These are phyloP conservation scores for Dasypogon diadema DNA, from an alignment of 2,888 invertebrate species.

Conservation along the genomic window DNA sequence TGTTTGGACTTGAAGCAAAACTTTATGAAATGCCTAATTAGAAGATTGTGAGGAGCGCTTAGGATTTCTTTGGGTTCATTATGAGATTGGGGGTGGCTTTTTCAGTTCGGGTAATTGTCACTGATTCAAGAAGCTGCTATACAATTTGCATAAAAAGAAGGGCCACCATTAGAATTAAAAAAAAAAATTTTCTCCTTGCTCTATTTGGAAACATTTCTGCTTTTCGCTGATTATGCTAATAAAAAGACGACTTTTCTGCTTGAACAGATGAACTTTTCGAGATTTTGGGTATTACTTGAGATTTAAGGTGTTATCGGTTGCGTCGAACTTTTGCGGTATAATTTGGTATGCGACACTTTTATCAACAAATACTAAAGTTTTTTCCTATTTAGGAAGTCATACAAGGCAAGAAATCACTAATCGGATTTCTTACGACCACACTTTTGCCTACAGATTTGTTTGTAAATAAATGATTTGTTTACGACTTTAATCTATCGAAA, in stretches of 20 bases:
- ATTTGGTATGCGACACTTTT: too few species aligned
- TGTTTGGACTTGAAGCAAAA: conserved; percentile 37
- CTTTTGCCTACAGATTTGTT: too few species aligned
- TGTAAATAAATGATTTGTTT: too few species aligned
- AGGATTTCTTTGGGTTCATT: conserved; percentile 42
- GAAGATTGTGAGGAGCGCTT: conserved; percentile 50
- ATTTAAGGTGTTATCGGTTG: neutral
- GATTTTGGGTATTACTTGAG: neutral
- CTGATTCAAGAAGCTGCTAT: conserved; percentile 49
- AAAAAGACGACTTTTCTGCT: conserved; percentile 12
- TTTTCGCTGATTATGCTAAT: conserved; percentile 48
- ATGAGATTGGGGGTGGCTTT: conserved; percentile 23
- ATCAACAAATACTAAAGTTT: too few species aligned
- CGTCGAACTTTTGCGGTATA: too few species aligned
- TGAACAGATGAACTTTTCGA: conserved; percentile 11
- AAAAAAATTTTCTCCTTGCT: conserved; percentile 28
- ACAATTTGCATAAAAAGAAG: conserved; percentile 54
- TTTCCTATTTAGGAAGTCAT: too few species aligned
- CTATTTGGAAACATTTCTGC: conserved; percentile 45
- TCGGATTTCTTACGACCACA: too few species aligned
- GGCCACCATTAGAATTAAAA: conserved; percentile 55
- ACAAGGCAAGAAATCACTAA: too few species aligned
- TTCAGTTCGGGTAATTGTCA: conserved; percentile 53
- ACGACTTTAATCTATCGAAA: too few species aligned
- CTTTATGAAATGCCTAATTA: conserved; percentile 55